Percentiles rank a stretch among this genome's conserved stretches.
Evolutionary conservation across 2,797 vertebrate species (phyloP).

Genomic region (Lithobates pipiens): DNA sequence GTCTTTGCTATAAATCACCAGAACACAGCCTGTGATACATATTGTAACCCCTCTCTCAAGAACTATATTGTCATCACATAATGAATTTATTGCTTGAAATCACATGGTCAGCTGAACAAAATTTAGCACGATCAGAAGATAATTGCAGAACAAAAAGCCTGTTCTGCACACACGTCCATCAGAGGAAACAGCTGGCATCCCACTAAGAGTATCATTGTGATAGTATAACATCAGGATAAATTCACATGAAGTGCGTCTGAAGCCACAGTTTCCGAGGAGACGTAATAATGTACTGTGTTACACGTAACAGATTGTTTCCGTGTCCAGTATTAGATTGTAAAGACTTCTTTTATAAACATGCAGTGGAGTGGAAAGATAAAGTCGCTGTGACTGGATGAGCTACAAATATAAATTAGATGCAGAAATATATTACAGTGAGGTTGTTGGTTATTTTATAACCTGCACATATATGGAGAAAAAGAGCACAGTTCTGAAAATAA

Average conservation of each 20-base stretch:
- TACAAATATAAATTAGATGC: background rate
- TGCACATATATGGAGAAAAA: background rate
- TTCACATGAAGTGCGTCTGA: slow-evolving; percentile 27
- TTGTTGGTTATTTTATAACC: background rate
- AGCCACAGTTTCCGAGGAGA: background rate
- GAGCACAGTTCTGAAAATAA: background rate
- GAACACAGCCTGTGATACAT: background rate
- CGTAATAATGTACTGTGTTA: slow-evolving; percentile 28
- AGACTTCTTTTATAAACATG: slow-evolving; percentile 27
- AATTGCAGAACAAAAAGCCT: slow-evolving; percentile 19
- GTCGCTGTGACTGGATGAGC: background rate
- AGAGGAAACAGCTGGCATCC: slow-evolving; percentile 28
- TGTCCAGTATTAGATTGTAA: slow-evolving; percentile 26
- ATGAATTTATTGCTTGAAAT: slow-evolving; percentile 18
- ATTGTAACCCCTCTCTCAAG: background rate
- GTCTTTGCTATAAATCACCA: background rate
- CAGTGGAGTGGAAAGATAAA: slow-evolving; percentile 5
- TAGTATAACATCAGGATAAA: slow-evolving; percentile 34
- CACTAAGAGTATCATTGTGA: slow-evolving; percentile 37
- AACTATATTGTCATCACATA: slow-evolving; percentile 17
- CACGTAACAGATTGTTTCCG: slow-evolving; percentile 37
- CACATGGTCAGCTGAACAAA: slow-evolving; percentile 5
- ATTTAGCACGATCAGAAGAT: slow-evolving; percentile 7
- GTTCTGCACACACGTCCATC: slow-evolving; percentile 2
- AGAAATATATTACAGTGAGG: background rate